Base-by-base conservation (phyloP, 2,113 vertebrate genomes). In the Lampris megalopsis region DNA sequence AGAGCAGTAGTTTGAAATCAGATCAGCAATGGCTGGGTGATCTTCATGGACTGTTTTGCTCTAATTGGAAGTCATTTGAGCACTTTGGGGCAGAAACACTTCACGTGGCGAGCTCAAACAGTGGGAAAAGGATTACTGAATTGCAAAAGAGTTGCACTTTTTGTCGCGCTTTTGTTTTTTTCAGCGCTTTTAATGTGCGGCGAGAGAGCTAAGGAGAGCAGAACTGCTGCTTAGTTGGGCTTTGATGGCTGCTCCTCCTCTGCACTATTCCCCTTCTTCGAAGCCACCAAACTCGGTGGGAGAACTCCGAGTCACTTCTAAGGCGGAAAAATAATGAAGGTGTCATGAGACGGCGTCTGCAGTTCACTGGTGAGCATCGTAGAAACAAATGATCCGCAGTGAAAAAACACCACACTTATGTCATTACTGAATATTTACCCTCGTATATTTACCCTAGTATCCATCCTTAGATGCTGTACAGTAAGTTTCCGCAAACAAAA, bases 21-120 rank as follows among this genome's bases (percentile, higher is more conserved):
- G 48, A 70, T 84, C 63, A 68, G 45, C 43, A 77, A 81, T 83
- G 70, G 81, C 64, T 73, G 69, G 64, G 70, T 58, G 76, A 82
- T 53, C 74, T 83, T 79, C 54, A 52, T 49, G 53, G 59, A 86
- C 63, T 64, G 64, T 65, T 7, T 79, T 73, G 69, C 67, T 53
- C 35, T 57, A 59, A 81, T 61, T 75, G 42, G 42, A 78, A 38
- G 35, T 71, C 41, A 68, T 75, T 45, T 52, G 38, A 48, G 48
- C 48, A n/a, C 35, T 24, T 24, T 67, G 77, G 57, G 63, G 45
- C 37, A 24, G 52, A 38, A 6, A 10, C 40, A 48, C 53, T 75
- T 59, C 48, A 42, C 9, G 9, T 42, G 11, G 6, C 36, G 7
- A 24, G 48, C 9, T 36, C 62, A 64, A 9, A 49, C n/a, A 9